phyloP scores from a whole-genome alignment of 1,140 invertebrate genomes.

The Fopius arisanus region DNA sequence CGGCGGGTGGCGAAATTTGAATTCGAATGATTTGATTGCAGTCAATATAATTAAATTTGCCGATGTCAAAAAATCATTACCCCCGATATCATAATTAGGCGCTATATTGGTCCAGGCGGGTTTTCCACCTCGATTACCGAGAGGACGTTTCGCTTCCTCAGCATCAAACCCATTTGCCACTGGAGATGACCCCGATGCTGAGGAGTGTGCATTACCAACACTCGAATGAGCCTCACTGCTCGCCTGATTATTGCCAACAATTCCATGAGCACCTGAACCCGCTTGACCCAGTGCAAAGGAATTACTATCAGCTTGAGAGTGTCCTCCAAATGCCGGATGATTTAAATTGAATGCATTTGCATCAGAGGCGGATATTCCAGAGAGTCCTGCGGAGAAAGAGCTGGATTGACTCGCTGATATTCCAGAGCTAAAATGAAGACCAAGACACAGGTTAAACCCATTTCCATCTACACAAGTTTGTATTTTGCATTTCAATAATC shows the following conservation, averaged over 20 bases:
- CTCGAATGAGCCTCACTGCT: slow-evolving; percentile 49
- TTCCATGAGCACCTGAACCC: slow-evolving; percentile 47
- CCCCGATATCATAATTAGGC: slow-evolving; percentile 38
- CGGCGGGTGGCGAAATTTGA: no score
- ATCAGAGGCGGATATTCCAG: slow-evolving; percentile 45
- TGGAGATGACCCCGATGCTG: slow-evolving; percentile 40
- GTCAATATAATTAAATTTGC: neutral
- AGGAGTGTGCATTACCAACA: slow-evolving; percentile 43
- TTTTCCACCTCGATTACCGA: neutral
- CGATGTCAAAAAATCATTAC: slow-evolving; percentile 4
- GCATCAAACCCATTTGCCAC: slow-evolving; percentile 32
- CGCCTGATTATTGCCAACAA: slow-evolving; percentile 49
- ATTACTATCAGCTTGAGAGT: slow-evolving; percentile 44
- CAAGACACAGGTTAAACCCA: no score
- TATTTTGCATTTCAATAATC: no score
- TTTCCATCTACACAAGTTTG: no score
- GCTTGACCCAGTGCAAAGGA: slow-evolving; percentile 47
- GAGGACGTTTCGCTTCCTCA: slow-evolving; percentile 7
- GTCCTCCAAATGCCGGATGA: slow-evolving; percentile 40
- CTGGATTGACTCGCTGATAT: slow-evolving; percentile 54
- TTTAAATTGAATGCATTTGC: slow-evolving; percentile 44
- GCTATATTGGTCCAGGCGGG: slow-evolving; percentile 44
- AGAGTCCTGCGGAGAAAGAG: slow-evolving; percentile 50
- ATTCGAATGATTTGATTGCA: neutral
- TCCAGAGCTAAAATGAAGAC: slow-evolving; percentile 25